These are phyloP conservation scores for Stigmatopora argus DNA, from an alignment of 2,113 vertebrate species.

Conservation along the genomic window DNA sequence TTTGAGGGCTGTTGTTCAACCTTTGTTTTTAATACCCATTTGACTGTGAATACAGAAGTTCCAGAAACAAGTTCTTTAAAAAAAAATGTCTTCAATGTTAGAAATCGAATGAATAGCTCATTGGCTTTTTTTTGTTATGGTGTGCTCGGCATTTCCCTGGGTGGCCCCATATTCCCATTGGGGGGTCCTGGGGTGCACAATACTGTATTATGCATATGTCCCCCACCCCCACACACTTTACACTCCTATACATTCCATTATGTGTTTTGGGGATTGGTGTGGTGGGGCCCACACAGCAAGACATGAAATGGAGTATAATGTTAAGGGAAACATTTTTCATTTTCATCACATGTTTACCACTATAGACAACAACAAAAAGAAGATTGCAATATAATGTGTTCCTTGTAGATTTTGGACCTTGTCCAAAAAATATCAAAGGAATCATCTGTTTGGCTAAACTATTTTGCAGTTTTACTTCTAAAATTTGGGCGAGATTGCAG, in stretches of 20 bases:
- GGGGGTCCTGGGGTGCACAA: slow-evolving; percentile 32
- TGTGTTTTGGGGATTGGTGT: slow-evolving; percentile 48
- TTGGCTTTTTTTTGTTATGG: slow-evolving; percentile 21
- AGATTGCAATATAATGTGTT: neutral
- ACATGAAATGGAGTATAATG: slow-evolving; percentile 34
- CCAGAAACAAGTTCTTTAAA: slow-evolving; percentile 1
- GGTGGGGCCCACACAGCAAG: slow-evolving; percentile 62
- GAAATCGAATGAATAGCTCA: neutral
- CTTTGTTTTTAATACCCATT: slow-evolving; percentile 19
- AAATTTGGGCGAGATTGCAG: slow-evolving; percentile 5
- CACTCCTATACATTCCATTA: slow-evolving; percentile 59
- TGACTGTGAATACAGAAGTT: slow-evolving; percentile 26
- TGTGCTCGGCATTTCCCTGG: slow-evolving; percentile 27
- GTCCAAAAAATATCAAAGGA: slow-evolving; percentile 21
- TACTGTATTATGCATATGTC: slow-evolving; percentile 12
- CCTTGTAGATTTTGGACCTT: slow-evolving; percentile 18
- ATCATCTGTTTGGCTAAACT: slow-evolving; percentile 18
- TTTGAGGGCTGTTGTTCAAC: slow-evolving; percentile 25
- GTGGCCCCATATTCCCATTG: slow-evolving; percentile 38
- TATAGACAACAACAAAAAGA: slow-evolving; percentile 20
- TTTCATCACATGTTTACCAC: slow-evolving; percentile 42
- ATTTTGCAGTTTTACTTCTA: slow-evolving; percentile 10
- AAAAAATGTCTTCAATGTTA: neutral
- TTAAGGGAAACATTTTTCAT: slow-evolving; percentile 49
- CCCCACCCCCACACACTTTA: slow-evolving; percentile 29